Evolutionary conservation across 2,113 vertebrate species (phyloP).

Genomic region (Heteronetta atricapilla): DNA sequence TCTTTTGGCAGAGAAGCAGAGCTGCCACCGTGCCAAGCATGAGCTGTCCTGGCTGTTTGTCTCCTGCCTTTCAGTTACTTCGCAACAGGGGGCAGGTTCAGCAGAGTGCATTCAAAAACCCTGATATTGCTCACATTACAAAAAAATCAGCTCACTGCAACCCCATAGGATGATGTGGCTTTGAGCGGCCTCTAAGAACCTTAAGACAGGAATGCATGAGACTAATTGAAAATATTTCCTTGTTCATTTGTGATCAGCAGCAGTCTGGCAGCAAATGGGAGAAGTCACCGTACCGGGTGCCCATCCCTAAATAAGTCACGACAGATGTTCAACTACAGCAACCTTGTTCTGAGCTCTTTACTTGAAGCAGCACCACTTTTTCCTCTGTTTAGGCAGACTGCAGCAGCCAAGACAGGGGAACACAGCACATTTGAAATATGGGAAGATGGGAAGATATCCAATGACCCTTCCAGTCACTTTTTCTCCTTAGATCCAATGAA

Average conservation of each 20-base stretch:
- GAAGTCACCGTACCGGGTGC: background rate
- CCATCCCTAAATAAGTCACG: background rate
- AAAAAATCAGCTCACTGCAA: background rate
- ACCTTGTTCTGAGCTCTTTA: background rate
- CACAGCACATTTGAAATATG: background rate
- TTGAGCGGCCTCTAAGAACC: background rate
- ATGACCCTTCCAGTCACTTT: background rate
- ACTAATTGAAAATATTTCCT: background rate
- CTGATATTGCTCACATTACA: background rate
- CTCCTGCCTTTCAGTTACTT: background rate
- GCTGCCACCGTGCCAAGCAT: background rate
- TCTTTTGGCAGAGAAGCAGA: background rate
- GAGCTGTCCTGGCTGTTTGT: background rate
- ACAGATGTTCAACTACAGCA: background rate
- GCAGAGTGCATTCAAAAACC: background rate
- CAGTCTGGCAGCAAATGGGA: background rate
- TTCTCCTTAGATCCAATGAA: background rate
- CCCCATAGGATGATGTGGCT: accelerated
- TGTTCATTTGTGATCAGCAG: background rate
- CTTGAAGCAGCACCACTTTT: background rate
- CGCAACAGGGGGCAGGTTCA: background rate
- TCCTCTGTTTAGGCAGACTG: background rate
- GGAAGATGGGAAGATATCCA: background rate
- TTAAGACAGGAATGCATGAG: accelerated
- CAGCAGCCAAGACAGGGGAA: background rate